phyloP scores from a whole-genome alignment of 1,140 invertebrate genomes.

The Thaumatotibia leucotreta region DNA sequence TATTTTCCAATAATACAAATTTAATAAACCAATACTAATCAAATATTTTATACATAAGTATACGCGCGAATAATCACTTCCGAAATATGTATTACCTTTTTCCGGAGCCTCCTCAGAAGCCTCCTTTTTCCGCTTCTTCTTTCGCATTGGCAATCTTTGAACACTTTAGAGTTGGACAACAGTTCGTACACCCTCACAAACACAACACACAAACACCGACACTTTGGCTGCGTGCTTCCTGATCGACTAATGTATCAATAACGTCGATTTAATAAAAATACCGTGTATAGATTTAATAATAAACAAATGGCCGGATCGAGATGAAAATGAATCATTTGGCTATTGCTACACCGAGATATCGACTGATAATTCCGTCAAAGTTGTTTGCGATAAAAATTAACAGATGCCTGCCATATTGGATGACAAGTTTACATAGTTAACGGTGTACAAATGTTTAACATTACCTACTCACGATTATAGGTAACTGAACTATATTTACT shows the following conservation, averaged over 20 bases:
- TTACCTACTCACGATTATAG: constrained; percentile 15
- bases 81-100: no score
- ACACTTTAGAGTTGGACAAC: constrained; percentile 61
- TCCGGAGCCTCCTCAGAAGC: constrained; percentile 48
- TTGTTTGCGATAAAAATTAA: constrained; percentile 66
- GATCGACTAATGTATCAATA: constrained; percentile 15
- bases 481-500: constrained; percentile 19
- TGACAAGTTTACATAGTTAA: constrained; percentile 34
- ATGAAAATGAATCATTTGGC: constrained; percentile 44
- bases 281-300: constrained; percentile 28
- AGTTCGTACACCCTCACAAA: constrained; percentile 60
- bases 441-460: constrained; percentile 21
- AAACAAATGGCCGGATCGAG: constrained; percentile 37
- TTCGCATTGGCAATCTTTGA: constrained; percentile 72
- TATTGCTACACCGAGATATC: constrained; percentile 51
- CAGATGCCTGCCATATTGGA: constrained; percentile 36
- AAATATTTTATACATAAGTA: no score
- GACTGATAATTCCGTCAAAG: constrained; percentile 43
- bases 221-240: constrained; percentile 2
- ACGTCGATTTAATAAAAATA: neutral
- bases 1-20: no score
- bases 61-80: no score
- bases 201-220: constrained; percentile 45
- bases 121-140: constrained; percentile 71
- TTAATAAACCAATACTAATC: no score